phyloP scores from a whole-genome alignment of 2,797 vertebrate genomes.

The Mormyrus hasselquistii region DNA sequence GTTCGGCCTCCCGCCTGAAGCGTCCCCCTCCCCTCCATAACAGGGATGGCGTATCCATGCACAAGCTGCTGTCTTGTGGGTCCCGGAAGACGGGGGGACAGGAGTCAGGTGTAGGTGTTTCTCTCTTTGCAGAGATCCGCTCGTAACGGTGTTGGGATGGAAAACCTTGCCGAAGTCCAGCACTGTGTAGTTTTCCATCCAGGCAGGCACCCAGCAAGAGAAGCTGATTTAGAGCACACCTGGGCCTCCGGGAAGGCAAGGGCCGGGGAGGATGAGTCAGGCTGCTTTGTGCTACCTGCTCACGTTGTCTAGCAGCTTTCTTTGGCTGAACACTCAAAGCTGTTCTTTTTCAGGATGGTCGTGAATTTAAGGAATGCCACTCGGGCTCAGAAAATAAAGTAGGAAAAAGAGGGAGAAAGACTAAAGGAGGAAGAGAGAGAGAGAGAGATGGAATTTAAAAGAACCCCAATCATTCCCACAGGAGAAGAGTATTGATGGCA shows the following conservation, averaged over 20 bases:
- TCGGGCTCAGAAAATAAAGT: not conserved
- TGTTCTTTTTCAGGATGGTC: not conserved
- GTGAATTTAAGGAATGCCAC: constrained; percentile 18
- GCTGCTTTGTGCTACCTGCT: not conserved
- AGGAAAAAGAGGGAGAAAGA: not conserved
- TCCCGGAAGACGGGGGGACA: not conserved
- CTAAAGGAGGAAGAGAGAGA: not conserved
- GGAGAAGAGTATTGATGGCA: not conserved
- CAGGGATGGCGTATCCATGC: not conserved
- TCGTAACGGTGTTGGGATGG: not conserved
- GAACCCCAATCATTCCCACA: not conserved
- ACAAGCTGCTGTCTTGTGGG: not conserved
- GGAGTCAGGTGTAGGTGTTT: not conserved
- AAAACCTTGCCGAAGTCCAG: not conserved
- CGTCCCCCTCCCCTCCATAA: not conserved
- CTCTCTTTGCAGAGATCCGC: not conserved
- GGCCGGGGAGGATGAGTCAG: not conserved
- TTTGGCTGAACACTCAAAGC: constrained; percentile 13
- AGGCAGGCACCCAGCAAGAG: not conserved
- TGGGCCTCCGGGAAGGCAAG: not conserved
- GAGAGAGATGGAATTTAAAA: constrained; percentile 1
- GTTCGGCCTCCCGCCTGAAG: not conserved
- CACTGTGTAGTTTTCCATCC: not conserved
- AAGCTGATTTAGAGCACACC: constrained; percentile 7
- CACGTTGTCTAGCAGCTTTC: not conserved